phyloP scores from a whole-genome alignment of 2,113 vertebrate genomes.

The Pogonocichla stellata region DNA sequence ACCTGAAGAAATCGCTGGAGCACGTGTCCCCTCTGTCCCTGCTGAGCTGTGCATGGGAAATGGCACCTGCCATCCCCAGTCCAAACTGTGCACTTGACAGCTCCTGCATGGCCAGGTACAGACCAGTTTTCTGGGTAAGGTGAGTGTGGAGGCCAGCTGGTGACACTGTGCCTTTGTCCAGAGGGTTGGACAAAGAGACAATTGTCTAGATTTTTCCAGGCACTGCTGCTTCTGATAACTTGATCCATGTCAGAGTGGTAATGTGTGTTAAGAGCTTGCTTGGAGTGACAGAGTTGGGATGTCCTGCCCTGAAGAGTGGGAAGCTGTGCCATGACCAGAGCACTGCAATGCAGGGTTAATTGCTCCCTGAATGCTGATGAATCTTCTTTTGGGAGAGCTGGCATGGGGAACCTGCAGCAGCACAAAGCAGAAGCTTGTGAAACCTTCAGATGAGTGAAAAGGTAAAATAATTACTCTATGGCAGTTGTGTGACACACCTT shows the following conservation, averaged over 20 bases:
- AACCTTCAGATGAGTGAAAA: neutral
- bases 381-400: neutral
- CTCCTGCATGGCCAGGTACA: neutral
- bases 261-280: fast-evolving
- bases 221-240: neutral
- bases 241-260: neutral
- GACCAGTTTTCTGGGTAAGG: neutral
- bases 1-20: neutral
- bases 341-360: neutral
- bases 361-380: neutral
- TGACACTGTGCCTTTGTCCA: neutral
- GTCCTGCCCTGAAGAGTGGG: neutral
- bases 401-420: neutral
- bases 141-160: neutral
- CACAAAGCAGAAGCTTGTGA: neutral
- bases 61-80: neutral
- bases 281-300: neutral
- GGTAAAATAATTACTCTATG: neutral
- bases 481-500: neutral
- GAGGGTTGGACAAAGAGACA: neutral
- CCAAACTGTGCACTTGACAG: neutral
- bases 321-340: neutral
- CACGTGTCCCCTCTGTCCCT: neutral
- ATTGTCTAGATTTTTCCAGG: neutral
- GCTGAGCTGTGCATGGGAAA: neutral